Evolutionary conservation across 2,888 invertebrate species (phyloP).

Genomic region (Empis stercorea): DNA sequence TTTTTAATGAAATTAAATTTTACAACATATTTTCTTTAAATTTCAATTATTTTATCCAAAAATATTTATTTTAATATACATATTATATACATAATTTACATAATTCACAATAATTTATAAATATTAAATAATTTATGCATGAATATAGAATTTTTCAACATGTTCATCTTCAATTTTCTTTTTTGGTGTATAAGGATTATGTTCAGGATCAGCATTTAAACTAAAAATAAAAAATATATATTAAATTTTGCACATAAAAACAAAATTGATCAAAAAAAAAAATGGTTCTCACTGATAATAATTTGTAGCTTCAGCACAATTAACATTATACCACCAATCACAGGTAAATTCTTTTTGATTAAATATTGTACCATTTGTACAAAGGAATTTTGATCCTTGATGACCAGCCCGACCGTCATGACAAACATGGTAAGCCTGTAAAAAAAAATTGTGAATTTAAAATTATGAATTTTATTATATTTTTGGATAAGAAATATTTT

Average conservation of each 20-base stretch:
- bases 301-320: conserved; percentile 60
- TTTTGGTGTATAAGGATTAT: conserved; percentile 69
- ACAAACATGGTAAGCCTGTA: conserved; percentile 72
- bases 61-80: no score
- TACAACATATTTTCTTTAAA: no score
- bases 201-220: conserved; percentile 63
- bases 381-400: conserved; percentile 71
- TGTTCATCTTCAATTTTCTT: conserved; percentile 44
- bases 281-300: conserved; percentile 60
- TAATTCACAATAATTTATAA: neutral
- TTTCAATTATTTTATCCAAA: no score
- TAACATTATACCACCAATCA: conserved; percentile 88
- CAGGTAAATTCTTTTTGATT: conserved; percentile 76
- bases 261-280: neutral
- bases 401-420: conserved; percentile 77
- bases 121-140: conserved; percentile 16
- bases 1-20: no score
- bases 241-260: neutral
- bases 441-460: conserved; percentile 1
- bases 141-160: conserved; percentile 33
- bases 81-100: no score
- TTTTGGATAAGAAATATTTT: no score
- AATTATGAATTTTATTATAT: neutral
- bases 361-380: conserved; percentile 76
- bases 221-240: conserved; percentile 37